phyloP scores from a whole-genome alignment of 1,140 invertebrate genomes.

The Lepidotrigona ventralis region DNA sequence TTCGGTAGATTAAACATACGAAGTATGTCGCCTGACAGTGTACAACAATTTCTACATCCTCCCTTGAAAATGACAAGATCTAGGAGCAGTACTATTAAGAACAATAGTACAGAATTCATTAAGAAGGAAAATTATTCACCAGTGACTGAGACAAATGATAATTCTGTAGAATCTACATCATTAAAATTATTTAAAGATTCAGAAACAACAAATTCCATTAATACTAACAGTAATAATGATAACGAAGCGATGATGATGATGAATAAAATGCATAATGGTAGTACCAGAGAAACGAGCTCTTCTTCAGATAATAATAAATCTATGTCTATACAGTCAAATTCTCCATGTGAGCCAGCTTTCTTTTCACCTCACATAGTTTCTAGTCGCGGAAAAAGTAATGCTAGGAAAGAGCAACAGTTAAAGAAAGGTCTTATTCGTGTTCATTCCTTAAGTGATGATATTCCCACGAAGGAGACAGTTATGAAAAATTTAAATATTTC shows the following conservation, averaged over 20 bases:
- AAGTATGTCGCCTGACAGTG: constrained; percentile 38
- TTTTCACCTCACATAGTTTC: constrained; percentile 72
- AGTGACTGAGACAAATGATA: background rate
- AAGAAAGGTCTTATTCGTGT: constrained; percentile 70
- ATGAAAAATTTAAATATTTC: constrained; percentile 74
- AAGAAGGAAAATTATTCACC: background rate
- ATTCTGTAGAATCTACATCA: background rate
- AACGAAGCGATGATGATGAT: background rate
- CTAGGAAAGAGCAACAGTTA: constrained; percentile 75
- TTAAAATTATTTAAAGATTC: background rate
- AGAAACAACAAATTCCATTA: background rate
- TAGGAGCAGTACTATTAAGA: background rate
- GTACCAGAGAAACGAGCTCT: background rate
- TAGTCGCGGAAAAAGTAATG: constrained; percentile 78
- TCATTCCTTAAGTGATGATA: constrained; percentile 41
- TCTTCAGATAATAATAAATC: background rate
- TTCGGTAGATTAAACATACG: constrained; percentile 55
- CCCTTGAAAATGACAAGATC: background rate
- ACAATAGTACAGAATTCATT: background rate
- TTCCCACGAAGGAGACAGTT: constrained; percentile 74
- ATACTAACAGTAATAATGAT: background rate
- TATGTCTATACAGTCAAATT: background rate
- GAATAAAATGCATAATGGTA: background rate
- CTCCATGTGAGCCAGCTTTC: constrained; percentile 44
- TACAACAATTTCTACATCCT: background rate